A percentile compares a stretch with the other conserved stretches of the same genome.
Evolutionary conservation across 53 echinoderm and acorn worm species (phyloP).

Genomic region (Paelopatides confundens): DNA sequence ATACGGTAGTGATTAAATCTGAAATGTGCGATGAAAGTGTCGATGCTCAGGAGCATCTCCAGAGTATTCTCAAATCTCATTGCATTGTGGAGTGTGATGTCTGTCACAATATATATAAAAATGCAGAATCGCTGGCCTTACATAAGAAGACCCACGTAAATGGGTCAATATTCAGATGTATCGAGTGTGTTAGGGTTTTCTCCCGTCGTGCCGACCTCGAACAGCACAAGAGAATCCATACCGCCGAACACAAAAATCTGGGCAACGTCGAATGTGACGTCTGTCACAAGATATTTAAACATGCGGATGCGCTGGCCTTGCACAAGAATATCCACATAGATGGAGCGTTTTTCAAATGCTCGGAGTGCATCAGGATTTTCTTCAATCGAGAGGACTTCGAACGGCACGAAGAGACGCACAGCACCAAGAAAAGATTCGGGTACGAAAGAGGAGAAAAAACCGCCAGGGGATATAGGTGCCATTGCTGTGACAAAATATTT

Average conservation of each 20-base stretch:
- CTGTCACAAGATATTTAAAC: background rate
- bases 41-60: background rate
- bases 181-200: background rate
- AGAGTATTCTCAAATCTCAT: background rate
- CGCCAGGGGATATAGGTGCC: background rate
- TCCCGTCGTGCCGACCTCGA: background rate
- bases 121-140: background rate
- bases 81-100: background rate
- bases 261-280: background rate
- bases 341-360: background rate
- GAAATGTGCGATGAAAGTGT: background rate
- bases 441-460: background rate
- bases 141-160: background rate
- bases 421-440: background rate
- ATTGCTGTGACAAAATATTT: background rate
- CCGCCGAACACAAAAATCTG: background rate
- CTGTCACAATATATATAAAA: background rate
- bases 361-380: background rate
- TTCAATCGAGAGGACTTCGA: background rate
- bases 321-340: background rate
- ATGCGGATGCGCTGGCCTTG: background rate
- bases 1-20: background rate
- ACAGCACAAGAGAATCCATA: background rate
- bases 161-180: background rate
- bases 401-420: background rate